Base-by-base conservation (phyloP, 2,797 vertebrate species). In the Bradypodion pumilum region DNA sequence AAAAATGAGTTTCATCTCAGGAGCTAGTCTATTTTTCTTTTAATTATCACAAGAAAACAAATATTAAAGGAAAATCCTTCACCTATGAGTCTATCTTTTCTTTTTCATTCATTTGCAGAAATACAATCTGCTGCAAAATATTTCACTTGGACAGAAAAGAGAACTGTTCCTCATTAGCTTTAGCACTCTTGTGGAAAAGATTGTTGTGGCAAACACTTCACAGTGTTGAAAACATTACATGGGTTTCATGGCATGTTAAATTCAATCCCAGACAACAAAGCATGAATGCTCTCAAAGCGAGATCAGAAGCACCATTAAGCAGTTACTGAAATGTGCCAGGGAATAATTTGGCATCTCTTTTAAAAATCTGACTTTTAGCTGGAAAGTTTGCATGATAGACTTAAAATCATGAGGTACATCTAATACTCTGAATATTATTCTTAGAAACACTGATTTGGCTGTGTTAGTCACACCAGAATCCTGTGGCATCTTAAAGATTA, bases 261-360 rank as follows among this genome's bases (percentile, higher is more conserved):
- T 85, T 86, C 70, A n/a, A 92, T 77, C 1, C 0, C 25, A 79
- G 84, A 74, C 82, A n/a, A 80, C 70, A 86, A 90, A 90, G 74
- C 84, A 75, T 92, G 83, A 44, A 84, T 85, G 87, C 73, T 86
- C 84, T 89, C 74, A 85, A 68, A 93, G 87, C 77, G 78, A 65
- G 59, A 92, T 65, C 81, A 49, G 88, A 84, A 79, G 60, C 90
- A 70, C 92, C 88, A 86, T 90, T 91, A 92, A 90, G 81, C 1
- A n/a, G 91, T 92, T 91, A 90, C 80, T 3, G 2, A 87, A 85
- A 88, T 89, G 80, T n/a, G 81, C 89, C 87, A 89, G 86, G 75
- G 88, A 93, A 90, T 2, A 40, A 89, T 86, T 86, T 88, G 59
- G 0, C 89, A 76, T 88, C 88, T 93, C 87, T 75, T 65, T 92